A percentile compares a stretch with the other conserved stretches of the same genome.
Evolutionary conservation across 2,888 invertebrate species (phyloP).

Genomic region (Polyommatus icarus): DNA sequence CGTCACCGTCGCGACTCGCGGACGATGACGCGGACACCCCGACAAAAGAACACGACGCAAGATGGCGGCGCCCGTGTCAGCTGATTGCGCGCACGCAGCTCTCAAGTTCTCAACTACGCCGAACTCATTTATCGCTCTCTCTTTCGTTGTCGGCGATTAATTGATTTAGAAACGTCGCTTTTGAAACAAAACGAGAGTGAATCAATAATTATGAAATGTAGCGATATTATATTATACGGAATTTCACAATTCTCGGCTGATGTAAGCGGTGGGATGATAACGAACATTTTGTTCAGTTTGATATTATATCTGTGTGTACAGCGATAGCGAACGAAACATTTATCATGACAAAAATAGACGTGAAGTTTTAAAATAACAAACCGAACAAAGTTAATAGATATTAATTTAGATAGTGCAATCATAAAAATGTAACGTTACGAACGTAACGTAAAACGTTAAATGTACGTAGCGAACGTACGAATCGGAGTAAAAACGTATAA

Average conservation of each 20-base stretch:
- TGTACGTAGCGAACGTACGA: not conserved
- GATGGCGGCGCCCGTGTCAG: conserved; percentile 76
- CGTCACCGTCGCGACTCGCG: conserved; percentile 58
- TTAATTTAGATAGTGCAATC: not conserved
- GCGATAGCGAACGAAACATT: not conserved
- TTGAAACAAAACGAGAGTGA: conserved; percentile 22
- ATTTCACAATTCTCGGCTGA: conserved; percentile 2
- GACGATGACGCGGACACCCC: conserved; percentile 76
- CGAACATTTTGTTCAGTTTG: conserved; percentile 1
- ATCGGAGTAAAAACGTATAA: not conserved
- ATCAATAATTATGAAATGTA: conserved; percentile 5
- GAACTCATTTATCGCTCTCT: conserved; percentile 61
- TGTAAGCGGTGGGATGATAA: conserved; percentile 3
- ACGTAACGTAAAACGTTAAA: too few relatives aligned
- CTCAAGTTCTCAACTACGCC: conserved; percentile 44
- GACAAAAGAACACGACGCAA: conserved; percentile 68
- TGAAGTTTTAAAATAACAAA: not conserved
- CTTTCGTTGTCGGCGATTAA: conserved; percentile 44
- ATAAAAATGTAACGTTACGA: not conserved
- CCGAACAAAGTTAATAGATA: not conserved
- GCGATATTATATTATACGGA: not conserved
- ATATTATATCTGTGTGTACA: conserved; percentile 7
- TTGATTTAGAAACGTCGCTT: conserved; percentile 19
- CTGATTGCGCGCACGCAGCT: conserved; percentile 76
- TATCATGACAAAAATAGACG: not conserved